These are phyloP conservation scores for Globia sparganii DNA, from an alignment of 2,888 invertebrate genomes.

Conservation along the genomic window DNA sequence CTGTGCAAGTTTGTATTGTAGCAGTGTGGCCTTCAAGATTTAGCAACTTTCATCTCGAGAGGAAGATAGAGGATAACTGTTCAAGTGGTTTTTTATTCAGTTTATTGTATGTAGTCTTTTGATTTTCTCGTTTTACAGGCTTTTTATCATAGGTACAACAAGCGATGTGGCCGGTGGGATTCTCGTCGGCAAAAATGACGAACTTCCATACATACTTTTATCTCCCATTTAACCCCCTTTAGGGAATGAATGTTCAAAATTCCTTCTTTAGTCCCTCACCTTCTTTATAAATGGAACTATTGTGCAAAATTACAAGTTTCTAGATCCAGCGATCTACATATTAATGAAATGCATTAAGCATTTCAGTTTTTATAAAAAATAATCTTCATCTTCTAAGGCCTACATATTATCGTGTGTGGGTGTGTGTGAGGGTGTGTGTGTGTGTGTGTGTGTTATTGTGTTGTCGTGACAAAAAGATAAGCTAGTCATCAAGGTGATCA, in stretches of 20 bases:
- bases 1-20: conserved; percentile 31
- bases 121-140: not conserved
- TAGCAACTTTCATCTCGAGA: conserved; percentile 27
- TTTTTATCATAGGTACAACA: not conserved
- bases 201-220: not conserved
- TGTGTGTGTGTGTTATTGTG: too few species aligned
- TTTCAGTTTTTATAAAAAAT: too few species aligned
- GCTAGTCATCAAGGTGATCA: too few species aligned
- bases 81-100: conserved; percentile 6
- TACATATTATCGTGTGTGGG: too few species aligned
- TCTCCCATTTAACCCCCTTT: not conserved
- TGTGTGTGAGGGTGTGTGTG: too few species aligned
- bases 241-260: not conserved
- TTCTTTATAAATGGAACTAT: too few species aligned
- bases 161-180: not conserved
- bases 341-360: too few species aligned
- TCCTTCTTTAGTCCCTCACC: too few species aligned
- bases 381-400: too few species aligned
- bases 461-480: too few species aligned
- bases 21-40: conserved; percentile 16
- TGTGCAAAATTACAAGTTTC: too few species aligned
- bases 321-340: too few species aligned
- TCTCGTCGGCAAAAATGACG: not conserved
- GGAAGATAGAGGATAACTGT: not conserved
- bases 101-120: not conserved